These are phyloP conservation scores for Archegozetes longisetosus DNA, from an alignment of 1,140 invertebrate genomes.

Conservation along the genomic window DNA sequence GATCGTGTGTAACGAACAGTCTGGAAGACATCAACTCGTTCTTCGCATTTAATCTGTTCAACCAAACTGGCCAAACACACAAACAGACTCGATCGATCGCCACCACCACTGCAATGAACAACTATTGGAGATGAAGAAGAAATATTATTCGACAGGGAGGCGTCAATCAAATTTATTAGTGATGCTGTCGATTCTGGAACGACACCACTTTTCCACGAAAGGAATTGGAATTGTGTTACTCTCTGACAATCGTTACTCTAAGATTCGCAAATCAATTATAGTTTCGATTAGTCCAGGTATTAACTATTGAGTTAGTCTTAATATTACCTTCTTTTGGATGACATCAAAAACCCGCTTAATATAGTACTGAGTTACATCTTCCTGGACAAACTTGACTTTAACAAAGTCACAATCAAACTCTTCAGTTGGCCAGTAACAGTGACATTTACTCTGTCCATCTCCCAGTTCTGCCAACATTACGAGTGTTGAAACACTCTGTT, in stretches of 20 bases:
- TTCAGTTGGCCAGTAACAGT: slow-evolving; percentile 74
- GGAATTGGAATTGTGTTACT: slow-evolving; percentile 16
- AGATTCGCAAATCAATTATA: too few species aligned
- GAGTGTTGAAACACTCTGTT: slow-evolving; percentile 74
- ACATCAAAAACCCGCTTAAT: slow-evolving; percentile 62
- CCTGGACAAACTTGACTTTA: slow-evolving; percentile 63
- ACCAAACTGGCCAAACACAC: slow-evolving; percentile 67
- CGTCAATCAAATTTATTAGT: slow-evolving; percentile 21
- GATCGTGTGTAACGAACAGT: slow-evolving; percentile 62
- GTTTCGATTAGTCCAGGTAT: too few species aligned
- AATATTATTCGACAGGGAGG: slow-evolving; percentile 10
- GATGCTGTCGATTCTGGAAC: slow-evolving; percentile 16
- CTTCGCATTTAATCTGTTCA: slow-evolving; percentile 59
- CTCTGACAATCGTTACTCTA: slow-evolving; percentile 19
- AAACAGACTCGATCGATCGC: slow-evolving; percentile 72
- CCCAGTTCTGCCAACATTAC: slow-evolving; percentile 85
- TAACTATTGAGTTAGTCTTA: too few species aligned
- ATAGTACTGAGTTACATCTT: slow-evolving; percentile 62
- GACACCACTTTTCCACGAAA: slow-evolving; percentile 14
- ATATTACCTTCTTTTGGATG: slow-evolving; percentile 52
- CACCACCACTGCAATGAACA: slow-evolving; percentile 44
- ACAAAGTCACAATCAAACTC: slow-evolving; percentile 64
- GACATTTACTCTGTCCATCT: slow-evolving; percentile 48
- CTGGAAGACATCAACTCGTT: slow-evolving; percentile 66
- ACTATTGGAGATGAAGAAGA: slow-evolving; percentile 14